A percentile compares a stretch with the other conserved stretches of the same genome.
Conservation (phyloP, 2,888 invertebrate species). For the Endomychus coccineus region DNA sequence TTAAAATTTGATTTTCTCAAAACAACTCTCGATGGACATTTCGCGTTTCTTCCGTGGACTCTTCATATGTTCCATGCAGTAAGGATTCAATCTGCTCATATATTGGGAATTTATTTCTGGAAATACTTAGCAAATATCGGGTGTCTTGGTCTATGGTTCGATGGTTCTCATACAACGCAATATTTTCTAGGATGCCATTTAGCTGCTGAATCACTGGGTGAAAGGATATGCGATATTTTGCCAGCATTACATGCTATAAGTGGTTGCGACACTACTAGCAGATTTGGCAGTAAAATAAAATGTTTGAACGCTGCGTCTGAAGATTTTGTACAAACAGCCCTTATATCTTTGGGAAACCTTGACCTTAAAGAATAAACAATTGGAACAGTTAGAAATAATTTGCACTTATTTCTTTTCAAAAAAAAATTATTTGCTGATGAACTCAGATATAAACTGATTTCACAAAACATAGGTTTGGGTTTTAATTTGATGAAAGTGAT, state of each 20-base stretch:
- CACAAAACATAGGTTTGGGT: conserved; percentile 21
- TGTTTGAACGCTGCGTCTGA: conserved; percentile 20
- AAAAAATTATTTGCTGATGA: conserved; percentile 24
- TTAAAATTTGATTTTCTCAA: too few species aligned
- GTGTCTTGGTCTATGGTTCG: conserved; percentile 18
- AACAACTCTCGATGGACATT: too few species aligned
- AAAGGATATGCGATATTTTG: conserved; percentile 25
- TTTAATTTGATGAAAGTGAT: conserved; percentile 23
- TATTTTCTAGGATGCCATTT: conserved; percentile 23
- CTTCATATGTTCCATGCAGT: conserved; percentile 23
- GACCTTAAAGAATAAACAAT: conserved; percentile 22
- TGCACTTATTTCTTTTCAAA: too few species aligned
- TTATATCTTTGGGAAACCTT: conserved; percentile 19
- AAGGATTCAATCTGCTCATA: conserved; percentile 18
- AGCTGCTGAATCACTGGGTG: conserved; percentile 24
- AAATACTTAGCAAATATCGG: too few species aligned
- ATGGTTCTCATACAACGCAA: conserved; percentile 17
- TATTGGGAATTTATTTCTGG: conserved; percentile 24
- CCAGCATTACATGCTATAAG: conserved; percentile 26
- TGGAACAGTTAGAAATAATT: conserved; percentile 20
- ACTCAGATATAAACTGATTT: conserved; percentile 19
- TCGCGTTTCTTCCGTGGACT: too few species aligned
- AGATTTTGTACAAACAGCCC: conserved; percentile 23
- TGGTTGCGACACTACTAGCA: conserved; percentile 22
- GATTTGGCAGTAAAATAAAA: conserved; percentile 17